phyloP scores from a whole-genome alignment of 2,888 invertebrate species.

The Homarus gammarus region DNA sequence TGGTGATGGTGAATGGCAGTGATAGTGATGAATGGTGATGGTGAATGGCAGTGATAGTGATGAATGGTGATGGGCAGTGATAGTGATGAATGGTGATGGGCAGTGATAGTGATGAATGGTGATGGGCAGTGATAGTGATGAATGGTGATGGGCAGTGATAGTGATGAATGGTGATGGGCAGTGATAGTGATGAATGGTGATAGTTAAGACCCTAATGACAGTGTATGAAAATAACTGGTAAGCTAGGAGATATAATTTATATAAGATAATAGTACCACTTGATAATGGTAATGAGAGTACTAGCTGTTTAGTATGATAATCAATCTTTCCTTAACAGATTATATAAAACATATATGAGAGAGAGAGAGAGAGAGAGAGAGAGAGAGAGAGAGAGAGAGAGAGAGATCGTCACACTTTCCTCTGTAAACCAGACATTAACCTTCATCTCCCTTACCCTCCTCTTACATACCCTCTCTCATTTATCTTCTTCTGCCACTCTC shows the following conservation, averaged over 20 bases:
- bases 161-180: not conserved
- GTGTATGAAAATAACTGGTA: not conserved
- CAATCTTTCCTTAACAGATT: not conserved
- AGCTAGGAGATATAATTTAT: not conserved
- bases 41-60: no score
- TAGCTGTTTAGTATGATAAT: not conserved
- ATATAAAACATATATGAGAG: not conserved
- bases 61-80: no score
- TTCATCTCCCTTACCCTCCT: no score
- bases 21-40: not conserved
- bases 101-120: no score
- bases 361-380: not conserved
- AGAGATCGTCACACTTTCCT: not conserved
- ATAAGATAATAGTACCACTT: not conserved
- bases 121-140: not conserved
- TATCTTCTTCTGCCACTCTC: no score
- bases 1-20: not conserved
- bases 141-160: not conserved
- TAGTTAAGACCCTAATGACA: no score
- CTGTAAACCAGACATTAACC: no score
- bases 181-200: no score
- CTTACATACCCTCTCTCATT: no score
- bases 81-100: no score
- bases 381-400: slow-evolving; percentile 1
- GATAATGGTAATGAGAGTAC: not conserved